Percentiles rank a stretch among this genome's conserved stretches.
Evolutionary conservation across 2,888 invertebrate species (phyloP).

Genomic region (Cephalotes varians): DNA sequence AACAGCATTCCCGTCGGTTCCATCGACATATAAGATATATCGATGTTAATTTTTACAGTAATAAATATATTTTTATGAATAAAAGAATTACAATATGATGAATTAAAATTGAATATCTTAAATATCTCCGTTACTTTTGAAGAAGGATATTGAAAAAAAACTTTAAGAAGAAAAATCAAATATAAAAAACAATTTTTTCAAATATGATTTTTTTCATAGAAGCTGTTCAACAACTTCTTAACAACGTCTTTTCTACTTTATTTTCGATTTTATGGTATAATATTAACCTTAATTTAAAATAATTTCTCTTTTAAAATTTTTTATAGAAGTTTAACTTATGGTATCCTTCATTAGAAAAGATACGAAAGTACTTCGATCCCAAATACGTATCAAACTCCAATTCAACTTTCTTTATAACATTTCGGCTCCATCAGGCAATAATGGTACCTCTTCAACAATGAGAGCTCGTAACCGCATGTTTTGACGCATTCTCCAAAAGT

Average conservation of each 20-base stretch:
- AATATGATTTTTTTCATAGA: neutral
- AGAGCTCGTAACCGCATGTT: neutral
- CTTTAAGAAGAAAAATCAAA: neutral
- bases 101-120: neutral
- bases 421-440: neutral
- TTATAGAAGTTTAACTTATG: neutral
- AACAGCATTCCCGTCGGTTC: neutral
- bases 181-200: neutral
- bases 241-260: neutral
- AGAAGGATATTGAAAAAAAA: neutral
- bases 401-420: slow-evolving; percentile 7
- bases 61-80: neutral
- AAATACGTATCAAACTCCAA: slow-evolving; percentile 18
- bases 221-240: neutral
- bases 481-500: slow-evolving; percentile 23
- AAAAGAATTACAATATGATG: neutral
- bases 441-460: slow-evolving; percentile 3
- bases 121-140: neutral
- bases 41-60: neutral
- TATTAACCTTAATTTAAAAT: neutral
- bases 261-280: neutral
- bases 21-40: neutral
- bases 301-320: neutral
- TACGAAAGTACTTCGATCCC: neutral
- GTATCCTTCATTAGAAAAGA: neutral